Evolutionary conservation across 2,797 vertebrate species (phyloP), one percentile per base, ranked within the genome.

Genomic region (Taeniopygia guttata): DNA sequence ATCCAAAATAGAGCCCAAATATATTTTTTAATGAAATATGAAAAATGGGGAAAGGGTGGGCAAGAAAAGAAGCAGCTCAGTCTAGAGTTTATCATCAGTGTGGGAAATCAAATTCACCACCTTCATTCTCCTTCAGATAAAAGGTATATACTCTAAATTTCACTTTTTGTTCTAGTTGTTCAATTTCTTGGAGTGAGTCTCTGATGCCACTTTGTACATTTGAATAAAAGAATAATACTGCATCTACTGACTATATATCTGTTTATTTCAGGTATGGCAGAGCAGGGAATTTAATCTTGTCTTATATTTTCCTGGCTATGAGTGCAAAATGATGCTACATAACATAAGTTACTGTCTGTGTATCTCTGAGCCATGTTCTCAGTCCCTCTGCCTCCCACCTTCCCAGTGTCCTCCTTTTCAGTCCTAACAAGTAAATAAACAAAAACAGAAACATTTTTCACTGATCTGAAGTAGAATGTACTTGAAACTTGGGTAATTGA

Each of bases 21-120:
- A 16, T 34, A 7, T 4, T 16, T 89, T 15, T 29, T 18, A 11
- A 38, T 10, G 1, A 75, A 75, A 72, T 60, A 16, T 51, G 36
- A 36, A n/a, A 66, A 67, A 20, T 1, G 2, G 4, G 6, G 3
- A 23, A 67, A 30, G 3, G 1, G 1, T 26, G 21, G 29, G 26
- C 12, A 78, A 42, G 51, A 67, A 87, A 63, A 81, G 16, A 22
- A 77, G 19, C 13, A 38, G 15, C 3, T 68, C 8, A 2, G 22
- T 23, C 30, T 80, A 19, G 4, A 17, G 26, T 43, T 27, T 8
- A 25, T 52, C 6, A 55, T 29, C n/a, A 4, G 19, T 32, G 19
- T 29, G 21, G 21, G 11, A 72, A 82, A 82, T 2, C 3, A 0
- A 3, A 40, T 84, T 84, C 64, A 42, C 16, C 38, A 42, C 11